Evolutionary conservation across 1,140 invertebrate species (phyloP).

Genomic region (Pectinophora gossypiella): DNA sequence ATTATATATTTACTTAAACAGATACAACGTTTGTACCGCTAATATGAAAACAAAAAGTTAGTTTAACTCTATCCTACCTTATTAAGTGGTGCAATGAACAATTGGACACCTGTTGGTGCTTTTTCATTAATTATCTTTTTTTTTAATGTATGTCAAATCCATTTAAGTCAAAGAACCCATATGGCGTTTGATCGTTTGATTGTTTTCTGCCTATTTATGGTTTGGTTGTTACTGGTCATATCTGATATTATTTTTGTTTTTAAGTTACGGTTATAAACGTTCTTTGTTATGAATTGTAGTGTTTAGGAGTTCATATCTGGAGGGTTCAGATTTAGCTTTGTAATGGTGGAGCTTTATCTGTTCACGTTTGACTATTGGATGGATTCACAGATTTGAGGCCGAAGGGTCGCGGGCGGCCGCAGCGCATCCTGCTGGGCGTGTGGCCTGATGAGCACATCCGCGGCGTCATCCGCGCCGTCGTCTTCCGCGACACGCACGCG

Average conservation of each 20-base stretch:
- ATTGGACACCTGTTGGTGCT: no score
- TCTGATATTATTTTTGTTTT: no score
- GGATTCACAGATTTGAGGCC: constrained; percentile 86
- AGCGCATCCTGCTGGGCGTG: constrained; percentile 90
- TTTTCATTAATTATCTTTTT: no score
- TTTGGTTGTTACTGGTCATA: background rate
- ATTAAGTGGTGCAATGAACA: no score
- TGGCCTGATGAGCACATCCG: constrained; percentile 95
- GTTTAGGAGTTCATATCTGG: background rate
- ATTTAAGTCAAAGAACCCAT: no score
- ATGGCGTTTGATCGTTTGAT: no score
- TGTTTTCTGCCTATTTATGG: background rate
- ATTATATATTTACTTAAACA: no score
- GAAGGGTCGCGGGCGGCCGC: constrained; percentile 91
- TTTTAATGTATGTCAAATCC: no score
- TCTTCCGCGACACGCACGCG: constrained; percentile 88
- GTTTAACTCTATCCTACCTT: no score
- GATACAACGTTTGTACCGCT: no score
- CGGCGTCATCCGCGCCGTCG: constrained; percentile 92
- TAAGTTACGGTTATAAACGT: background rate
- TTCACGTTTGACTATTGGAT: constrained; percentile 70
- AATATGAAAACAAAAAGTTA: no score
- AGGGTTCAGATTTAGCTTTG: background rate
- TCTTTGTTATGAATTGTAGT: background rate
- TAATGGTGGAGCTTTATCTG: constrained; percentile 27